A percentile compares a stretch with the other conserved stretches of the same genome.
phyloP scores from a whole-genome alignment of 2,113 vertebrate species.

The Eurypyga helias region DNA sequence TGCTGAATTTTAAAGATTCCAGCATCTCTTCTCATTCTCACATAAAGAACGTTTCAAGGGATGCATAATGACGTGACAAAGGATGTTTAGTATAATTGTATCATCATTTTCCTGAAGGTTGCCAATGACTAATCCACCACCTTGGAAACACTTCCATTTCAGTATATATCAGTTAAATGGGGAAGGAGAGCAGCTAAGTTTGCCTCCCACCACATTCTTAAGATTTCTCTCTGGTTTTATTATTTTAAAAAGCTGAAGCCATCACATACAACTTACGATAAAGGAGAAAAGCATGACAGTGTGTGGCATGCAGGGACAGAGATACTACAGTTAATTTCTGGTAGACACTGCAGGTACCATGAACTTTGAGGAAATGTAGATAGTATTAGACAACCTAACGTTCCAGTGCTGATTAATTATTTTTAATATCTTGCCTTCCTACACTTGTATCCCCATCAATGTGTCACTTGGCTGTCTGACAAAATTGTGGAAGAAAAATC shows the following conservation, averaged over 20 bases:
- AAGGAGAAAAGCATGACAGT: not conserved
- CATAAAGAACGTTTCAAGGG: not conserved
- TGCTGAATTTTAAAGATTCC: not conserved
- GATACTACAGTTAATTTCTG: not conserved
- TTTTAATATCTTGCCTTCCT: not conserved
- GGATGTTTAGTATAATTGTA: not conserved
- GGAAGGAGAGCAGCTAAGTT: not conserved
- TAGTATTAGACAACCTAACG: not conserved
- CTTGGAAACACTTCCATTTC: not conserved
- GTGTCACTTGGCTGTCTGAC: not conserved
- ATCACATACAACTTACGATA: not conserved
- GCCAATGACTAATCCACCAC: not conserved
- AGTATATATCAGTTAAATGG: not conserved
- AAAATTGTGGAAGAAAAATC: not conserved
- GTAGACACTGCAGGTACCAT: not conserved
- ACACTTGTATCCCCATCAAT: not conserved
- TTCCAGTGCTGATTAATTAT: not conserved
- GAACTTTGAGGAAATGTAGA: not conserved
- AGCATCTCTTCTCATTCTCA: not conserved
- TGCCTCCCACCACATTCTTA: not conserved
- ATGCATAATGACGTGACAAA: not conserved
- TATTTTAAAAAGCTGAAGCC: not conserved
- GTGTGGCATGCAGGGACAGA: not conserved
- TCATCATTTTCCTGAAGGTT: constrained; percentile 34
- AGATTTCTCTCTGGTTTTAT: not conserved